Evolutionary conservation across 2,797 vertebrate species (phyloP).

Genomic region (Lateolabrax maculatus): DNA sequence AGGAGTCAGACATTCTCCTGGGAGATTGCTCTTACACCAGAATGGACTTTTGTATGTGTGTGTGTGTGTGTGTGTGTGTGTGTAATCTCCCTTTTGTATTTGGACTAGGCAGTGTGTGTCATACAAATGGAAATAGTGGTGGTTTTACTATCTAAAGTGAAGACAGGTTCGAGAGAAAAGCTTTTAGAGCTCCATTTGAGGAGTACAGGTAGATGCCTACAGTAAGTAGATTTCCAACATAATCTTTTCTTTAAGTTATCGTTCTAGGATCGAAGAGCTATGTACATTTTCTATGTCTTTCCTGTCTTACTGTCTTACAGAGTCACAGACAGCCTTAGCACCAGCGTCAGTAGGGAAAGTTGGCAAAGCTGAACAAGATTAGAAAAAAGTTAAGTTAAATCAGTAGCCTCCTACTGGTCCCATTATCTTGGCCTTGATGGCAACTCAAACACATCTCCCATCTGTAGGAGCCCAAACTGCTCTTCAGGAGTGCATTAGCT

Average conservation of each 20-base stretch:
- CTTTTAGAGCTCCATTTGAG: constrained; percentile 59
- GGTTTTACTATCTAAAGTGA: constrained; percentile 47
- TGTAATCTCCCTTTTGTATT: constrained; percentile 55
- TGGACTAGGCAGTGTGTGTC: constrained; percentile 40
- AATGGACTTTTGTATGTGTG: constrained; percentile 34
- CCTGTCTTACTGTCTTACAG: neutral
- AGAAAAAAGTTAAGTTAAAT: constrained; percentile 56
- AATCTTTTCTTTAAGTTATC: constrained; percentile 10
- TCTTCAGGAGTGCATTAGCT: constrained; percentile 74
- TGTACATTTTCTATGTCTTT: neutral
- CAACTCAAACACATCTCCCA: constrained; percentile 36
- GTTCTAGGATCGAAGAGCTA: neutral
- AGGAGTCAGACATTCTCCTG: constrained; percentile 72
- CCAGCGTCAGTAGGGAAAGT: constrained; percentile 36
- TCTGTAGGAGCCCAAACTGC: constrained; percentile 41
- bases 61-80: constrained; percentile 40
- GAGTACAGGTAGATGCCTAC: constrained; percentile 10
- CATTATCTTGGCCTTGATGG: constrained; percentile 60
- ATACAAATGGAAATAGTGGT: constrained; percentile 67
- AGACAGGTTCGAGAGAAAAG: constrained; percentile 36
- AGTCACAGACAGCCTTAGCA: neutral
- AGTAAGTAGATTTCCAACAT: constrained; percentile 40
- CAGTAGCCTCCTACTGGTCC: constrained; percentile 42
- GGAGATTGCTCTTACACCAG: constrained; percentile 66
- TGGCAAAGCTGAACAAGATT: constrained; percentile 30